Base-by-base conservation (phyloP, 2,888 invertebrate genomes). In the Thelaira solivaga region DNA sequence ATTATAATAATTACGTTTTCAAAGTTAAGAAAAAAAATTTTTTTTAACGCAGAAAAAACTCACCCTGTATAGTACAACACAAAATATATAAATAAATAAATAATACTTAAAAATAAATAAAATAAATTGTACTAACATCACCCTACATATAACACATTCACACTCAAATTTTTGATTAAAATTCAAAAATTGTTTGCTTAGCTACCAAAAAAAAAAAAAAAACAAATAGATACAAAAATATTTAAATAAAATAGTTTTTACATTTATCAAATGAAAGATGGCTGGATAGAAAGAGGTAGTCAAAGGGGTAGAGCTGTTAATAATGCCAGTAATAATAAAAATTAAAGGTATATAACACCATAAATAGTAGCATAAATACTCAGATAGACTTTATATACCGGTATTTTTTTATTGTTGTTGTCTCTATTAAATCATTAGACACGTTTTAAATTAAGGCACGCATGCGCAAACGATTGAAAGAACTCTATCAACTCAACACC, bases 371-470 rank as follows among this genome's bases (percentile, higher is more conserved):
- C 36, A 62, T 55, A 61, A 67, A 74, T 61, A n/a, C n/a, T n/a
- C n/a, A n/a, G n/a, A 61, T 69, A 34, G 22, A 31, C 24, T 71
- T 49, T 20, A 68, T 62, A 49, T 49, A 59, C 41, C 41, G 29
- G 64, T 49, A 47, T 55, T 24, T 67, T 34, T 43, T 16, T 53
- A 49, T 49, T 45, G 26, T 20, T 43, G 20, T 10, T 29, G 31
- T 13, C 34, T 61, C 57, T 61, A 74, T 78, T 74, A 71, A 74
- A 78, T 78, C 76, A 80, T 82, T 79, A 72, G 80, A 59, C 82
- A 82, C 82, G 82, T 81, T 79, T 80, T 65, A 79, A 81, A 81
- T 80, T 76, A 72, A 80, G 81, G 81, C 82, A 82, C 81, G 81
- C 82, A 81, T 82, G 82, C 80, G 72, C 79, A 75, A 62, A 24